Conservation (phyloP, 2,888 invertebrate genomes). For the Myopa testacea region DNA sequence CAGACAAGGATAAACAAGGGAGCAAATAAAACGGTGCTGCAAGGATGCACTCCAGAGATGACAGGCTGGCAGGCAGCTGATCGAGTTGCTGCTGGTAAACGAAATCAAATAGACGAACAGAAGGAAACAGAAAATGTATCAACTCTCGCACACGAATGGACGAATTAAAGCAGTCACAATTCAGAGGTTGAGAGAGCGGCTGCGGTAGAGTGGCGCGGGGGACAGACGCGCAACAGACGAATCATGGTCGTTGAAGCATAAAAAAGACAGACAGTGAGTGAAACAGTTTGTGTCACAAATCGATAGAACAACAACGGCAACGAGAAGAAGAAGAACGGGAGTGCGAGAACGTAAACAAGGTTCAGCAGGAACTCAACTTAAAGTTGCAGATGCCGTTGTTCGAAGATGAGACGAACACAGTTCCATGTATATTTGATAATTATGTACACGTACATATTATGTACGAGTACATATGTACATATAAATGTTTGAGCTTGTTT, state of each 20-base stretch:
- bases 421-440: background rate
- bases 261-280: constrained; percentile 30
- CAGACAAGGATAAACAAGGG: background rate
- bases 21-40: no score
- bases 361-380: constrained; percentile 2
- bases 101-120: background rate
- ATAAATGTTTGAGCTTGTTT: no score
- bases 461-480: background rate
- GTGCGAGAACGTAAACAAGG: constrained; percentile 22
- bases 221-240: constrained; percentile 2
- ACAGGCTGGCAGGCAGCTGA: background rate
- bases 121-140: background rate
- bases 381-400: constrained; percentile 8
- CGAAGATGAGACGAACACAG: background rate
- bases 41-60: no score
- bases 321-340: background rate
- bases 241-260: constrained; percentile 17
- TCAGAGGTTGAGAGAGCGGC: background rate
- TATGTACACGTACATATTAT: background rate
- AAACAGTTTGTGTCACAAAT: constrained; percentile 49
- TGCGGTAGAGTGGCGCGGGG: background rate
- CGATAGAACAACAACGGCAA: constrained; percentile 39
- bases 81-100: background rate
- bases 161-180: background rate
- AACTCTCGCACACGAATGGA: background rate